Conservation (phyloP, 2,888 invertebrate species). For the Leptogaster cylindrica region DNA sequence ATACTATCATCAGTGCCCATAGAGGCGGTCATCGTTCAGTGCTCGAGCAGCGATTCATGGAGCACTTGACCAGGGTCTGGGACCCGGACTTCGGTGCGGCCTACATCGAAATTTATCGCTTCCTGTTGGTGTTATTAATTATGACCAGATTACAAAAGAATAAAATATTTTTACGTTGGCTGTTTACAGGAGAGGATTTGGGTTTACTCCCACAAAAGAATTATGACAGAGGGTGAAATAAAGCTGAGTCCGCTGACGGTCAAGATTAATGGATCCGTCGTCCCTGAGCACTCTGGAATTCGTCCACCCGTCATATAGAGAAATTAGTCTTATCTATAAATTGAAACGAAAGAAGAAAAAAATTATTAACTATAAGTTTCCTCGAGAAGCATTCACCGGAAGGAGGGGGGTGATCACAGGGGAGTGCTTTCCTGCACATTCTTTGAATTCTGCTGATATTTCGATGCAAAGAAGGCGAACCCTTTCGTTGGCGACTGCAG, state of each 20-base stretch:
- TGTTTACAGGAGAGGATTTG: conserved; percentile 28
- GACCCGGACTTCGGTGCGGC: too few species aligned
- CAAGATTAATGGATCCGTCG: conserved; percentile 32
- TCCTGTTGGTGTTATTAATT: conserved; percentile 34
- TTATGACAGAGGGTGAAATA: conserved; percentile 31
- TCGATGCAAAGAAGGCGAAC: conserved; percentile 2
- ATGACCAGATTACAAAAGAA: conserved; percentile 36
- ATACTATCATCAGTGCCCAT: not conserved
- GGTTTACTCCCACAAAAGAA: conserved; percentile 36
- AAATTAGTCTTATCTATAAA: conserved; percentile 15
- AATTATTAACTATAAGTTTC: conserved; percentile 8
- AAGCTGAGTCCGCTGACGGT: conserved; percentile 8
- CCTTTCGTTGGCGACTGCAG: not conserved
- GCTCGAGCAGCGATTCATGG: too few species aligned
- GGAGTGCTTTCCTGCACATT: conserved; percentile 23
- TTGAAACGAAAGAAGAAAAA: too few species aligned
- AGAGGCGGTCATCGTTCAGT: too few species aligned
- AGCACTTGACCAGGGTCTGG: too few species aligned
- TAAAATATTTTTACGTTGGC: conserved; percentile 24
- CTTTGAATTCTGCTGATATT: conserved; percentile 1
- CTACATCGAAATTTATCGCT: conserved; percentile 30
- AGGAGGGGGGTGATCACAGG: not conserved
- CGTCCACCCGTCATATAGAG: conserved; percentile 4
- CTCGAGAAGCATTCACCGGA: conserved; percentile 5
- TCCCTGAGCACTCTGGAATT: conserved; percentile 15